Evolutionary conservation across 2,797 vertebrate genomes (phyloP), one percentile per base, ranked within the genome.

Genomic region (Chaetophractus vellerosus): DNA sequence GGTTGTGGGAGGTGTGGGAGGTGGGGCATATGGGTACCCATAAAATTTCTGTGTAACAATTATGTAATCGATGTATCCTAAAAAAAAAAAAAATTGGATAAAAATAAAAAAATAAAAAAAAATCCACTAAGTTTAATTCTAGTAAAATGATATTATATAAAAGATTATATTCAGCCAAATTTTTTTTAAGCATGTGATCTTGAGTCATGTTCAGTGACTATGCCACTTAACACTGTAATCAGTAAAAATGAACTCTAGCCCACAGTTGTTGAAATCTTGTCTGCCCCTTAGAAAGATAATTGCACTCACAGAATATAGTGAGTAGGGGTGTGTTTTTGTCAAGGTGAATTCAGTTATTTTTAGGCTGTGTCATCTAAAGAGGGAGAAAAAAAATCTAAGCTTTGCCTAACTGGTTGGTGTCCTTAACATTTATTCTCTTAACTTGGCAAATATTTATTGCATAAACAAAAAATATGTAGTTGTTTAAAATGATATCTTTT

Each of bases 391-490:
- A 57, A 14, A 48, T 90, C 55, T 72, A 61, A 90, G 64, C 76
- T 83, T 82, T 61, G 7, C 19, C 26, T 50, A 66, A 36, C 61
- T 93, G 5, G 23, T 86, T 48, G 52, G 18, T 55, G 18, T 89
- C 28, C 2, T 9, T 76, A 61, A 57, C 50, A 57, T 87, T 78
- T 81, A 57, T 31, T 79, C 6, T 66, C 0, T 83, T 91, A 84
- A 64, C 48, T 93, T 93, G 79, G 55, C 21, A 76, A 33, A 91
- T 93, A 91, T 11, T 80, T 80, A 88, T 80, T 91, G 50, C 38
- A 19, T 64, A 89, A 76, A 38, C 38, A 91, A 80, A 86, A 92
- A 85, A 28, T 45, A 45, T 75, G 4, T 86, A 79, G 78, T 64
- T 68, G 36, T 75, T 50, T 28, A 16, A 93, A 85, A 23, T 79